Percentiles rank a stretch among this genome's conserved stretches.
These are phyloP conservation scores for Hylia prasina DNA, from an alignment of 2,113 vertebrate genomes.

Conservation along the genomic window DNA sequence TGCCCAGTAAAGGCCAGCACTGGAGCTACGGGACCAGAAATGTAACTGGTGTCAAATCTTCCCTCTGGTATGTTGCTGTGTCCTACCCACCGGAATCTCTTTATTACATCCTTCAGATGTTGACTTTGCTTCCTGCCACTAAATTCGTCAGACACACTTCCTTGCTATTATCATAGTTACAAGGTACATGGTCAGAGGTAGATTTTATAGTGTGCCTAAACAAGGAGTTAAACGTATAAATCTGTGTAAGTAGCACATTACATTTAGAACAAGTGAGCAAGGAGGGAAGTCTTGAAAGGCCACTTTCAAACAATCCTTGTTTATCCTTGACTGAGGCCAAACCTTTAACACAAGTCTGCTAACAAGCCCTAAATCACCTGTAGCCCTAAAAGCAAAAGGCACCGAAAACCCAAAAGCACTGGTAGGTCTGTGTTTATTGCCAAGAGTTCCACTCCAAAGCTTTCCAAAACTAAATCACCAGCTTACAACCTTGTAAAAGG, in stretches of 20 bases:
- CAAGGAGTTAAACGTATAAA: not conserved
- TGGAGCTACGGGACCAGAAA: not conserved
- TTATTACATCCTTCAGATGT: conserved; percentile 28
- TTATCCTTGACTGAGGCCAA: not conserved
- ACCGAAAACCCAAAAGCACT: not conserved
- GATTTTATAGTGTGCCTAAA: not conserved
- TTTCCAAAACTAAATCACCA: not conserved
- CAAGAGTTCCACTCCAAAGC: not conserved
- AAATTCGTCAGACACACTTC: not conserved
- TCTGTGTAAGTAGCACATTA: not conserved
- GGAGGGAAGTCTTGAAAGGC: not conserved
- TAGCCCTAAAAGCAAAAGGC: not conserved
- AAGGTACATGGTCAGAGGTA: not conserved
- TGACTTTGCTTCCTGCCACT: conserved; percentile 48
- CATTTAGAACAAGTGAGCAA: not conserved
- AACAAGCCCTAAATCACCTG: not conserved
- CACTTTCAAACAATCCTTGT: not conserved
- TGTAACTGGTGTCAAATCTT: not conserved
- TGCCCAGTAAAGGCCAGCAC: not conserved
- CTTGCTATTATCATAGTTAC: conserved; percentile 31
- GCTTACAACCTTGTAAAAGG: not conserved
- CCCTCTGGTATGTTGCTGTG: not conserved
- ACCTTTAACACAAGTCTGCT: not conserved
- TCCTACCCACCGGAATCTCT: conserved; percentile 12
- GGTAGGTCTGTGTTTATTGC: not conserved